These are phyloP conservation scores for Nyctibius bracteatus DNA, from an alignment of 2,113 vertebrate species.

Conservation along the genomic window DNA sequence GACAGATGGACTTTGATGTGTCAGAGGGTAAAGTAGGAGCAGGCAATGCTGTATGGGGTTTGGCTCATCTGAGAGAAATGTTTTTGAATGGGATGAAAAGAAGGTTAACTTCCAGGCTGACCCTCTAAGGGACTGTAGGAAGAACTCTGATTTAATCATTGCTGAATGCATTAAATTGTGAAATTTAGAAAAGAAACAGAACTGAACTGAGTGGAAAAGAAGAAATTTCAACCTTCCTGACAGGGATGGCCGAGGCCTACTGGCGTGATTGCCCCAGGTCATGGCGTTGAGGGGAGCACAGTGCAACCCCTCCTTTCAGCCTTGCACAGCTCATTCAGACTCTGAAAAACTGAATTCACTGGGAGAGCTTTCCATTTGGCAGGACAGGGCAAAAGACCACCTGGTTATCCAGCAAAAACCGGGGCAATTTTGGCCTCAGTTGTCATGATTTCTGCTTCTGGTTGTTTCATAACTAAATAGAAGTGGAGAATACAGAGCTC, in stretches of 20 bases:
- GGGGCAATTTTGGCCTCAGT: neutral
- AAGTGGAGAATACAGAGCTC: neutral
- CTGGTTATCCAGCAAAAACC: neutral
- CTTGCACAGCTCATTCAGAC: neutral
- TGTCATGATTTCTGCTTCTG: neutral
- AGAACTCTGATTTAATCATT: neutral
- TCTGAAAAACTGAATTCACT: rapidly evolving
- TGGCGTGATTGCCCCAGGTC: neutral
- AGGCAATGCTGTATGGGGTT: neutral
- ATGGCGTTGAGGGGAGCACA: neutral
- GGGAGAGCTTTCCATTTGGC: neutral
- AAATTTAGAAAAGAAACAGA: neutral
- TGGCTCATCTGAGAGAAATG: neutral
- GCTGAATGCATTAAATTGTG: neutral
- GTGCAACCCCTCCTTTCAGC: neutral
- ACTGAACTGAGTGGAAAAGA: neutral
- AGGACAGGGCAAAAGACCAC: neutral
- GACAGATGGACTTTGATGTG: neutral
- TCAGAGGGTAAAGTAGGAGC: neutral
- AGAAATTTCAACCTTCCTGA: neutral
- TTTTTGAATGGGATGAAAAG: neutral
- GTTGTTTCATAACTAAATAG: neutral
- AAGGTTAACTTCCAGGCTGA: neutral
- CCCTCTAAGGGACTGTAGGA: neutral
- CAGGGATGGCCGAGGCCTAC: rapidly evolving